Percentiles rank a stretch among this genome's conserved stretches.
These are phyloP conservation scores for Lagopus leucura DNA, from an alignment of 2,113 vertebrate genomes.

Conservation along the genomic window DNA sequence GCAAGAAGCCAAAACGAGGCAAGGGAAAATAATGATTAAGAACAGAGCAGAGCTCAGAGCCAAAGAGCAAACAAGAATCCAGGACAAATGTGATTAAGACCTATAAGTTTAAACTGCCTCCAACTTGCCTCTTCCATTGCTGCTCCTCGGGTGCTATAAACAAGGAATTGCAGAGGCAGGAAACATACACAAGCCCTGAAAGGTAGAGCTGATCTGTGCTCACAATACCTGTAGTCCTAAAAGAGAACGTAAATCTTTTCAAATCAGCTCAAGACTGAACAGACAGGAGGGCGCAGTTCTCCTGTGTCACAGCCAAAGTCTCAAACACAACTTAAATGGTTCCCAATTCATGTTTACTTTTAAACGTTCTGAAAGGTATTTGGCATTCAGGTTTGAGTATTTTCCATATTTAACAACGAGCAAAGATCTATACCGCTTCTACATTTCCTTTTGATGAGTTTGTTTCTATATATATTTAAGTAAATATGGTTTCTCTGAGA, in stretches of 20 bases:
- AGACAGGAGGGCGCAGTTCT: neutral
- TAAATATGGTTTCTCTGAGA: slow-evolving; percentile 5
- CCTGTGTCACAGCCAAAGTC: neutral
- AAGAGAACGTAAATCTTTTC: neutral
- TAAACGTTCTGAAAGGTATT: neutral
- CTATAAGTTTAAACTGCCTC: neutral
- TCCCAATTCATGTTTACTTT: neutral
- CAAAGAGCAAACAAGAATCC: neutral
- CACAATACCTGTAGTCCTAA: neutral
- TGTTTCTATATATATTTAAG: slow-evolving; percentile 30
- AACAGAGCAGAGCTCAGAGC: neutral
- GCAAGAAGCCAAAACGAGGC: neutral
- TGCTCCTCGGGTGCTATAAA: neutral
- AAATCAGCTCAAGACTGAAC: neutral
- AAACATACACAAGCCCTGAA: neutral
- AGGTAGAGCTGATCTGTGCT: neutral
- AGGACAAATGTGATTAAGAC: neutral
- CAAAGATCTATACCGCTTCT: neutral
- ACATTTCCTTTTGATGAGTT: neutral
- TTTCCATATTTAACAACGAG: slow-evolving; percentile 20
- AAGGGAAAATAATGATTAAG: neutral
- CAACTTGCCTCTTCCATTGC: neutral
- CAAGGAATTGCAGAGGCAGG: neutral
- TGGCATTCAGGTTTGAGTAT: slow-evolving; percentile 2
- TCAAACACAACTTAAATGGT: neutral